Percentiles rank a stretch among this genome's conserved stretches.
phyloP scores from a whole-genome alignment of 2,888 invertebrate species.

The Hoplodrina ambigua region DNA sequence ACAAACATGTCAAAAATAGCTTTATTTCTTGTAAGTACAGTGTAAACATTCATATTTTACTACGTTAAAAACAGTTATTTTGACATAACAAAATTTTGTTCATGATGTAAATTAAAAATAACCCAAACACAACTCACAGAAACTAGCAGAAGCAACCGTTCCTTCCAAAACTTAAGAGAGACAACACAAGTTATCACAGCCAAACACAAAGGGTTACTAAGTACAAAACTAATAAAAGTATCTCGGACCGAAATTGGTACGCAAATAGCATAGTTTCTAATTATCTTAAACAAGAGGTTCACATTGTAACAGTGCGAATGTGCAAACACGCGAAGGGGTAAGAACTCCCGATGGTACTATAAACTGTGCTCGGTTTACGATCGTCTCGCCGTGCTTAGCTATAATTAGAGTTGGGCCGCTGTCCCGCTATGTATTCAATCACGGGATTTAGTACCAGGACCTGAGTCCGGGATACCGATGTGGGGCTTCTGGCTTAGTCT shows the following conservation, averaged over 20 bases:
- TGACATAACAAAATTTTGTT: too few relatives aligned
- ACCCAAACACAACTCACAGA: background rate
- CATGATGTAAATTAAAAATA: too few relatives aligned
- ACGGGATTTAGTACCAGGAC: slow-evolving; percentile 59
- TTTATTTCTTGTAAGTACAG: too few relatives aligned
- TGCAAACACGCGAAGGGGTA: slow-evolving; percentile 56
- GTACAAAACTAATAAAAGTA: slow-evolving; percentile 47
- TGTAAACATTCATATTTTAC: too few relatives aligned
- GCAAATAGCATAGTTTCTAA: slow-evolving; percentile 53
- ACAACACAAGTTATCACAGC: slow-evolving; percentile 2
- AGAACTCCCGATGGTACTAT: slow-evolving; percentile 67
- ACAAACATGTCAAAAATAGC: too few relatives aligned
- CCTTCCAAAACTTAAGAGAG: background rate
- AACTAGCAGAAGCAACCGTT: background rate
- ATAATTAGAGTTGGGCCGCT: slow-evolving; percentile 70
- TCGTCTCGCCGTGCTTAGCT: slow-evolving; percentile 64
- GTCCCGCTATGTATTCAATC: slow-evolving; percentile 68
- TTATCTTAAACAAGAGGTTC: slow-evolving; percentile 54
- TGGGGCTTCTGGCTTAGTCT: slow-evolving; percentile 29
- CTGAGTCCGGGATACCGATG: slow-evolving; percentile 31
- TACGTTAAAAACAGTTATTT: too few relatives aligned
- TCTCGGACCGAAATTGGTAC: slow-evolving; percentile 30
- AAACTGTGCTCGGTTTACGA: slow-evolving; percentile 69
- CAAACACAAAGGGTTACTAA: slow-evolving; percentile 22
- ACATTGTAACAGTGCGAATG: slow-evolving; percentile 45